Base-by-base conservation (phyloP, 2,888 invertebrate genomes). In the Linnaemya vulpina region DNA sequence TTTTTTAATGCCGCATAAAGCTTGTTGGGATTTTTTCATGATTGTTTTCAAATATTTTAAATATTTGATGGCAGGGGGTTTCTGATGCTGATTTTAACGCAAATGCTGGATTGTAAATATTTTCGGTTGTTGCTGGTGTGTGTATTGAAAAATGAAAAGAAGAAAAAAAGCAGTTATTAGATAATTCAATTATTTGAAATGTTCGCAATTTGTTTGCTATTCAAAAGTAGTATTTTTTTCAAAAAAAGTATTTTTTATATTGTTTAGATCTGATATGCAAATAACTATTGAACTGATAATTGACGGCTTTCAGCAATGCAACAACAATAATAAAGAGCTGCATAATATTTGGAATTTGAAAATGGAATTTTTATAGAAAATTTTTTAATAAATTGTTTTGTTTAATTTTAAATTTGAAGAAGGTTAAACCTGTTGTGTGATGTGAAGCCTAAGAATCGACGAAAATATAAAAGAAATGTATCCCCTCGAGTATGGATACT, bases 181-280 rank as follows among this genome's bases (percentile, higher is more conserved):
- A 40, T 70, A 70, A 70, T 53, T 38, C 20, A 11, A 38, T n/a
- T 40, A 70, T 68, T 68, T 22, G 15, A 22, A 15, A 53, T 35
- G 38, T 68, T 55, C 15, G 25, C 20, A 30, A 25, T 15, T 40
- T 40, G 3, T 8, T 55, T 55, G 5, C 3, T 51, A 20, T 53
- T 53, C 22, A 22, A 53, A 53, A 53, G 17, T 53, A 53, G 5
- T 3, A n/a, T 46, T 46, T 8, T 49, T 46, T 2, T 49, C 0
- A 49, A 49, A n/a, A n/a, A n/a, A n/a, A n/a, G n/a, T n/a, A n/a
- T n/a, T n/a, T n/a, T n/a, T n/a, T n/a, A n/a, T n/a, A n/a, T n/a
- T n/a, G n/a, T n/a, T 3, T 17, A 49, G 8, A 49, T 49, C 17
- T 17, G 17, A 49, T 49, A 49, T 17, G 49, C 1, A 49, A 49